Percentiles rank a stretch among this genome's conserved stretches.
Conservation (phyloP, 2,797 vertebrate genomes). For the Eulemur albifrons region DNA sequence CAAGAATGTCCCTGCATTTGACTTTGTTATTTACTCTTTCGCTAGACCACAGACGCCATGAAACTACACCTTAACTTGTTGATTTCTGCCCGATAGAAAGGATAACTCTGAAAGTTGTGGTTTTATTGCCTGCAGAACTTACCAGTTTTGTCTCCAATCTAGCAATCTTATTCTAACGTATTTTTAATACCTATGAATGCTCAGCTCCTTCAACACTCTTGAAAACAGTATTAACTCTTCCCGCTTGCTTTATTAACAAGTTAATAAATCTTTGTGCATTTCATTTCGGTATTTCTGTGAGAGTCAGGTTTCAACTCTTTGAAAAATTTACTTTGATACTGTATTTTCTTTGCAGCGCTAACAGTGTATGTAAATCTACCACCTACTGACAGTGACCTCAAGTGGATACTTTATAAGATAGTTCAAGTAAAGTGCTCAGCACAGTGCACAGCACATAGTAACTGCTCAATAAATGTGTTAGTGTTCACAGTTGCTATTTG, state of each 20-base stretch:
- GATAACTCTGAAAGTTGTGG: neutral
- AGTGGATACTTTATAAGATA: neutral
- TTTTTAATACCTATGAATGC: neutral
- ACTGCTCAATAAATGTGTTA: neutral
- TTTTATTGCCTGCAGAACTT: neutral
- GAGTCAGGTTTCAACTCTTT: neutral
- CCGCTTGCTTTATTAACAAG: neutral
- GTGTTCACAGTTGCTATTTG: neutral
- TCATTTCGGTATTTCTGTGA: neutral
- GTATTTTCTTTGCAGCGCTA: neutral
- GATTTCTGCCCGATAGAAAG: neutral
- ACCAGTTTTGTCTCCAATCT: neutral
- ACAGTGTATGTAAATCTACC: neutral
- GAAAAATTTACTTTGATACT: neutral
- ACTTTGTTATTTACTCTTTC: neutral
- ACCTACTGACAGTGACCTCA: neutral
- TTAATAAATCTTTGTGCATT: neutral
- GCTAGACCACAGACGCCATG: neutral
- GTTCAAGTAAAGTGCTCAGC: neutral
- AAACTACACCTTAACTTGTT: neutral
- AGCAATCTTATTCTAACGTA: neutral
- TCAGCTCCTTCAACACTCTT: neutral
- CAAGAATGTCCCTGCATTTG: neutral
- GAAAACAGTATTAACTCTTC: neutral
- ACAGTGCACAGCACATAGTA: neutral